Conservation (phyloP, 2,888 invertebrate species). For the Tethea ocularis region DNA sequence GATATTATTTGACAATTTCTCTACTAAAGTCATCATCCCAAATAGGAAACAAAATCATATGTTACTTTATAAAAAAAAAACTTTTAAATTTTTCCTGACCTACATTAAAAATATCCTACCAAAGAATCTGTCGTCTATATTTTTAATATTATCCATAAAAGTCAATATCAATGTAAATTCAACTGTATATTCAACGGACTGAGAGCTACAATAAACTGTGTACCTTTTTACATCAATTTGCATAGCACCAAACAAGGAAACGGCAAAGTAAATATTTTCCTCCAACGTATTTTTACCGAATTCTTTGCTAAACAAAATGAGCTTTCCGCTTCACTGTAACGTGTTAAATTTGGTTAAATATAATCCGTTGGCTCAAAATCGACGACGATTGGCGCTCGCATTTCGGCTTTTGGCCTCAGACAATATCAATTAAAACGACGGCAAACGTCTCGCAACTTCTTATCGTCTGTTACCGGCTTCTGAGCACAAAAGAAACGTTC, state of each 20-base stretch:
- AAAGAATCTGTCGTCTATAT: neutral
- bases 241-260: constrained; percentile 4
- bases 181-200: neutral
- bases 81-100: too few species aligned
- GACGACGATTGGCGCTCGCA: constrained; percentile 15
- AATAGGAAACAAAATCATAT: too few species aligned
- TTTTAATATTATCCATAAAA: neutral
- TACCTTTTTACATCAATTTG: constrained; percentile 1
- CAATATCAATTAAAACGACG: constrained; percentile 37
- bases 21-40: too few species aligned
- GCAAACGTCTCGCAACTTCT: constrained; percentile 35
- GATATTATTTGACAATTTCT: too few species aligned
- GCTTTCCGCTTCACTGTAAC: constrained; percentile 14
- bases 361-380: neutral
- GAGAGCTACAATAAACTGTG: neutral
- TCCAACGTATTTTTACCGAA: constrained; percentile 11
- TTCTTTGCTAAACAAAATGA: constrained; percentile 28
- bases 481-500: constrained; percentile 29
- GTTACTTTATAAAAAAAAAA: too few species aligned
- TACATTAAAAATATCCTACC: too few species aligned
- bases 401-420: constrained; percentile 14
- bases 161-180: neutral
- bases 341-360: neutral
- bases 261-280: constrained; percentile 14
- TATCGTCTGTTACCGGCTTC: constrained; percentile 28